Evolutionary conservation across 64 coral and sea anemone genomes (phyloP).

Genomic region (Trachythela sp.): DNA sequence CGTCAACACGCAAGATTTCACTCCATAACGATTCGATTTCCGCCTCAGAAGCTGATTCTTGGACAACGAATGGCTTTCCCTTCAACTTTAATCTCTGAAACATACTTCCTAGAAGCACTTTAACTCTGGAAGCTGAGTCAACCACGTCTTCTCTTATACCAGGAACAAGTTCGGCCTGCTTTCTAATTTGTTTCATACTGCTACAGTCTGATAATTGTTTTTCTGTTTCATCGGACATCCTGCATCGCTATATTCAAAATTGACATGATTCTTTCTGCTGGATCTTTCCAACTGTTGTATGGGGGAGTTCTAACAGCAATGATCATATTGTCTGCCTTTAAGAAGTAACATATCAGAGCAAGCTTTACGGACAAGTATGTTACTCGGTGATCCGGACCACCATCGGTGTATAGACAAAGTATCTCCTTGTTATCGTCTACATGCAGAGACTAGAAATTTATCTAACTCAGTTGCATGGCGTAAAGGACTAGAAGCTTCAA

Average conservation of each 20-base stretch:
- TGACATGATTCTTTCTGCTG: slow-evolving; percentile 48
- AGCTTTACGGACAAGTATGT: slow-evolving; percentile 54
- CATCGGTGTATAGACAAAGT: slow-evolving; percentile 41
- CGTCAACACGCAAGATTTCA: neutral
- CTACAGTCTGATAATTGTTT: neutral
- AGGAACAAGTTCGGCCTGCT: neutral
- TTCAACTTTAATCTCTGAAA: neutral
- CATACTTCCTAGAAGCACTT: neutral
- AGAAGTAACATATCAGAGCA: slow-evolving; percentile 26
- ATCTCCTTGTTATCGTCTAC: neutral
- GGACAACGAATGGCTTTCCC: neutral
- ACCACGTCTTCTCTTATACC: neutral
- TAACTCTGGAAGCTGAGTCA: neutral
- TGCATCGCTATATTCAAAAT: slow-evolving; percentile 35
- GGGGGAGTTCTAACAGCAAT: slow-evolving; percentile 34
- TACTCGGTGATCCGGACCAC: slow-evolving; percentile 47
- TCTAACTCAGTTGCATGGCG: neutral
- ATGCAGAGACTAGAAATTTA: neutral
- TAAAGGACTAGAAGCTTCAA: neutral
- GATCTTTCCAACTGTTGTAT: slow-evolving; percentile 41
- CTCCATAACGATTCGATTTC: neutral
- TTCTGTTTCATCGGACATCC: neutral
- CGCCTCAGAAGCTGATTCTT: neutral
- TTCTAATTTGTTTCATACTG: neutral
- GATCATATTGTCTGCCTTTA: slow-evolving; percentile 42